phyloP scores from a whole-genome alignment of 2,888 invertebrate species.

The Geotrupes spiniger region DNA sequence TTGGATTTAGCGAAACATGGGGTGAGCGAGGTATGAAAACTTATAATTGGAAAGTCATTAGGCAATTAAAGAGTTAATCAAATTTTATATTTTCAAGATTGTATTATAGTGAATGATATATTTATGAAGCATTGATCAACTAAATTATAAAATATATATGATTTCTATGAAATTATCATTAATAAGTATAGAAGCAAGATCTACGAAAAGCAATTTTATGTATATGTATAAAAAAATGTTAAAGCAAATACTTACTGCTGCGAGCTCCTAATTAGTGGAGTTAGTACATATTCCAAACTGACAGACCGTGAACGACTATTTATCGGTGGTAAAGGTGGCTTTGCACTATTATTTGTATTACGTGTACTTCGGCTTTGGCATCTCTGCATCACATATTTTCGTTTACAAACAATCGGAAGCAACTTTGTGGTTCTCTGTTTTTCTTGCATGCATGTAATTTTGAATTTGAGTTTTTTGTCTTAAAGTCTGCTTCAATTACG shows the following conservation, averaged over 20 bases:
- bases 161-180: too few relatives aligned
- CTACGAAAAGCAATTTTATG: background rate
- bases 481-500: conserved; percentile 31
- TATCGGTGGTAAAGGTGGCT: conserved; percentile 38
- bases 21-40: too few relatives aligned
- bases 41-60: too few relatives aligned
- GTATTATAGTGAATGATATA: too few relatives aligned
- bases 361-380: conserved; percentile 38
- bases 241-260: conserved; percentile 33
- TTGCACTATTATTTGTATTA: conserved; percentile 35
- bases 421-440: conserved; percentile 21
- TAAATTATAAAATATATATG: too few relatives aligned
- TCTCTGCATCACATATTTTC: conserved; percentile 39
- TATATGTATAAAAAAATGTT: too few relatives aligned
- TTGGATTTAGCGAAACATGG: too few relatives aligned
- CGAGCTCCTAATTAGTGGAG: conserved; percentile 40
- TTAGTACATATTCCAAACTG: conserved; percentile 42
- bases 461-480: conserved; percentile 23
- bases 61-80: too few relatives aligned
- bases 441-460: conserved; percentile 9
- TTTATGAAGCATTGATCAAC: too few relatives aligned
- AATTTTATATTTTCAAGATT: too few relatives aligned
- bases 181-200: background rate
- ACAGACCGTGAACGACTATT: conserved; percentile 38
- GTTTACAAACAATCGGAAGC: conserved; percentile 11